These are phyloP conservation scores for Erebia ligea DNA, from an alignment of 2,888 invertebrate genomes.

Conservation along the genomic window DNA sequence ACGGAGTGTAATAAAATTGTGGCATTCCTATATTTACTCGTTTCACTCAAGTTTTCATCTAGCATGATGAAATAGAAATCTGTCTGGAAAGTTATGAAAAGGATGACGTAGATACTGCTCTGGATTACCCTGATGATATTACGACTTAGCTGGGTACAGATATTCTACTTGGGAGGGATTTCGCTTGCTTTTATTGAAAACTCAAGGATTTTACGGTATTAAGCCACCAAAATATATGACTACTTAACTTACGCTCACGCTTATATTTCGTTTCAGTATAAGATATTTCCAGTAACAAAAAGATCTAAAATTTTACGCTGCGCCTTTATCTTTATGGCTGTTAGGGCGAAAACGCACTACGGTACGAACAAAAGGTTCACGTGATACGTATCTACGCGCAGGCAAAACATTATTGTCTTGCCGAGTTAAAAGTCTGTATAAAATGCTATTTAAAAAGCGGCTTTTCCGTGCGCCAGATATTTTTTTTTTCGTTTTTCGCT, in stretches of 20 bases:
- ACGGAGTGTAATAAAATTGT: too few relatives aligned
- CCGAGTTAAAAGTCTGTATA: too few relatives aligned
- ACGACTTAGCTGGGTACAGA: conserved; percentile 3
- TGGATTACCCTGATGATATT: conserved; percentile 8
- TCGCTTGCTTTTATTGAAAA: conserved; percentile 7
- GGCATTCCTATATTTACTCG: not conserved
- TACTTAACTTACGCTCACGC: not conserved
- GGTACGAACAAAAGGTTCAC: too few relatives aligned
- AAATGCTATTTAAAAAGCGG: too few relatives aligned
- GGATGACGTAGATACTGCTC: conserved; percentile 5
- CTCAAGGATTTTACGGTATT: conserved; percentile 1
- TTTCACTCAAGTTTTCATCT: conserved; percentile 4
- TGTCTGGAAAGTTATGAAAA: conserved; percentile 16
- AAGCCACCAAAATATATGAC: not conserved
- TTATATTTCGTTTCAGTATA: not conserved
- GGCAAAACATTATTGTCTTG: too few relatives aligned
- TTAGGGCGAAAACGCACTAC: too few relatives aligned
- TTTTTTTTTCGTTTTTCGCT: too few relatives aligned
- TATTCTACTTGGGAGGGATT: conserved; percentile 4
- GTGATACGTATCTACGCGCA: too few relatives aligned
- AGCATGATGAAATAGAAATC: conserved; percentile 9
- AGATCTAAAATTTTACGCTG: not conserved
- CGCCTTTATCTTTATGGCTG: too few relatives aligned
- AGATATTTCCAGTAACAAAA: not conserved
- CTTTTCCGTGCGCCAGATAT: too few relatives aligned